Evolutionary conservation across 2,113 vertebrate species (phyloP), one percentile per base, ranked within the genome.

Genomic region (Gnathonemus echidnorhynchus): DNA sequence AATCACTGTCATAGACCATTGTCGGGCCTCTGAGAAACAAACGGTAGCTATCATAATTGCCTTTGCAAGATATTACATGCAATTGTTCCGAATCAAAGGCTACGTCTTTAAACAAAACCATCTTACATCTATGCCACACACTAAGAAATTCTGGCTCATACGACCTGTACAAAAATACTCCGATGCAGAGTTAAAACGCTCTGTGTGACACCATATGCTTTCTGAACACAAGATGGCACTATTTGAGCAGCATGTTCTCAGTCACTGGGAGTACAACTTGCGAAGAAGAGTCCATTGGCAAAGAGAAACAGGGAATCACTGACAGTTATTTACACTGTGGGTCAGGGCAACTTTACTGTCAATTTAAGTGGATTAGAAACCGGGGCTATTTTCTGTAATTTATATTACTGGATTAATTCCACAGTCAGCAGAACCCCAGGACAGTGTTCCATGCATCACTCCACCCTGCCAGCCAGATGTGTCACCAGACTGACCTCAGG

Each of bases 211-310:
- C 27, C 27, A 86, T 91, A 19, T n/a, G 11, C 13, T 50, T 19
- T 89, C 53, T 70, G 17, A 90, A 91, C 92, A 92, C 90, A 90
- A 93, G 92, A 91, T 92, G 92, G 92, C 42, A 89, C 91, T 92
- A 8, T 93, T 92, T 93, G 89, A 89, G 86, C 89, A 39, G 35
- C 35, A 42, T 42, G 74, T 42, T 80, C 74, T 19, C 35, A 0
- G 74, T 80, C 74, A 42, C 74, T 19, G 35, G 66, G 27, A 74
- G 66, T 13, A 5, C 66, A 35, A 31, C n/a, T 74, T 74, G 66
- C 4, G 27, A 74, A 74, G 66, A 74, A 74, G 56, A 31, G 62
- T 80, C 74, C 35, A 42, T 5, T 80, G 74, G 15, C 31, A 80
- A 80, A 80, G 35, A 42, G 27, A 35, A 80, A 80, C 31, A 77